Evolutionary conservation across 1,140 invertebrate species (phyloP), one percentile per base, ranked within the genome.

Genomic region (Heliconius nattereri): DNA sequence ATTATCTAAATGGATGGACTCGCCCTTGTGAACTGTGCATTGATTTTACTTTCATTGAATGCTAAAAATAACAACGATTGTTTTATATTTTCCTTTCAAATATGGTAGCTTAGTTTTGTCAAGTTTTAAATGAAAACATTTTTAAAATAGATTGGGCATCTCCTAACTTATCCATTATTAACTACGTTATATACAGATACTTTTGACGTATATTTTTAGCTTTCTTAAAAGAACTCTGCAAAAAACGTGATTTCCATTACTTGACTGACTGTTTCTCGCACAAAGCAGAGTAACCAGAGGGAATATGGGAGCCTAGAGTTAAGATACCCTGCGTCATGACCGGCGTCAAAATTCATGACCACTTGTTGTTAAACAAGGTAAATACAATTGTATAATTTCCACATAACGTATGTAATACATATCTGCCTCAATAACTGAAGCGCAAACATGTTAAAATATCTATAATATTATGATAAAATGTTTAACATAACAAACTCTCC

Each of bases 401-500:
- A 26, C 11, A n/a, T 26, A 29, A 29, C 23, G 16, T 66, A 66
- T 29, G 49, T 52, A 5, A 57, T 23, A 29, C 23, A 26, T 16
- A 26, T 26, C 23, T 13, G 60, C 23, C 11, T 6, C 29, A 29
- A 66, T 66, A 26, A 16, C 29, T 66, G 26, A 66, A 66, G 23
- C 60, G 60, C 16, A 16, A 66, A 2, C 23, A 66, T 3, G 23
- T 66, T 66, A 9, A 66, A 66, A 66, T 66, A 66, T 66, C 60
- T 66, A 66, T 29, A 45, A 45, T 45, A 29, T 66, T 66, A 66
- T 66, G 60, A 37, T 73, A 74, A 45, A 49, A 76, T 66, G 37
- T 29, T 66, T 26, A 75, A 66, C n/a, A 71, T 45, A 76, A 70
- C 35, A 76, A 70, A 76, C 75, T 26, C 75, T 20, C 20, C 35